Evolutionary conservation across 2,113 vertebrate genomes (phyloP).

Genomic region (Solea senegalensis): DNA sequence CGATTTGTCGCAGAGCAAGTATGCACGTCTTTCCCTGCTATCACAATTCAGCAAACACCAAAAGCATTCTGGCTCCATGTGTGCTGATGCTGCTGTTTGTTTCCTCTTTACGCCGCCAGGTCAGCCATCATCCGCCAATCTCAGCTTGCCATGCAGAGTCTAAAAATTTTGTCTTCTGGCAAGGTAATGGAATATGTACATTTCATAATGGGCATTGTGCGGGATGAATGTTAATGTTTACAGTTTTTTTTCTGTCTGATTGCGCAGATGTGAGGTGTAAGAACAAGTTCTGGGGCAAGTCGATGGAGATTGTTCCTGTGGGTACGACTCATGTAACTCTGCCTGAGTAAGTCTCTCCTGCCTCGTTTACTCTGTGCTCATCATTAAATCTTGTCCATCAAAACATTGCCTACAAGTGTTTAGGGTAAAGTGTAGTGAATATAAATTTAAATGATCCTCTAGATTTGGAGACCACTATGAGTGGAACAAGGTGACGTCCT

Average conservation of each 20-base stretch:
- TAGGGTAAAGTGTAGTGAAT: neutral
- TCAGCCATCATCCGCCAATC: constrained; percentile 98
- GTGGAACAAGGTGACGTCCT: constrained; percentile 99
- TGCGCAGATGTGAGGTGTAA: constrained; percentile 95
- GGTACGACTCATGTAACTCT: constrained; percentile 92
- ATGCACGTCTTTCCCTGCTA: constrained; percentile 27
- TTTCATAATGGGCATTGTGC: neutral
- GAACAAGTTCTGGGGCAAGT: constrained; percentile 99
- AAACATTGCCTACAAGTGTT: neutral
- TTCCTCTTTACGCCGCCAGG: constrained; percentile 76
- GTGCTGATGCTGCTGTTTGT: neutral
- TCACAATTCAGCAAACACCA: neutral
- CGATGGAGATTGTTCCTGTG: constrained; percentile 98
- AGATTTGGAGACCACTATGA: constrained; percentile 93
- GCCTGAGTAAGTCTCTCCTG: constrained; percentile 84
- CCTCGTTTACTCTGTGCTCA: neutral
- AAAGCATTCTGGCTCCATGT: neutral
- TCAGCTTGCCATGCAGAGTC: constrained; percentile 97
- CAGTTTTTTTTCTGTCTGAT: constrained; percentile 45
- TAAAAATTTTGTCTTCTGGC: constrained; percentile 94
- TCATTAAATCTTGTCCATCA: neutral
- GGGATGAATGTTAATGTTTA: neutral
- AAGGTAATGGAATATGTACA: constrained; percentile 84
- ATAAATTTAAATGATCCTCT: neutral
- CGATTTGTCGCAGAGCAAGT: constrained; percentile 95